Conservation (phyloP, 2,888 invertebrate genomes). For the Eutolmus rufibarbis region DNA sequence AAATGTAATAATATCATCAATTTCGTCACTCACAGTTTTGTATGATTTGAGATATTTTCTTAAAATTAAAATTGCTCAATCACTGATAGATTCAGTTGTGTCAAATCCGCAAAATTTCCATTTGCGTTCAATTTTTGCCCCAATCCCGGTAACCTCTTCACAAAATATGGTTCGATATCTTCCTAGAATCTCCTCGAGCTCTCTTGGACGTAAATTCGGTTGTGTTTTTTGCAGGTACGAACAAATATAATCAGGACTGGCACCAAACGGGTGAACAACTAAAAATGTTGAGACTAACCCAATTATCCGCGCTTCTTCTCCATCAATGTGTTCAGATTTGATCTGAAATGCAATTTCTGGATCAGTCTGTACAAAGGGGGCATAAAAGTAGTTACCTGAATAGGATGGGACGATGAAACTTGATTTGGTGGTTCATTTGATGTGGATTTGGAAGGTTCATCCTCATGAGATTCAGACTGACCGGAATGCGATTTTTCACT, state of each 20-base stretch:
- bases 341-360: slow-evolving; percentile 12
- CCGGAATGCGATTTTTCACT: slow-evolving; percentile 39
- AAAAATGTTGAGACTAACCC: slow-evolving; percentile 89
- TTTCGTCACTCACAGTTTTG: neutral
- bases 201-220: slow-evolving; percentile 73
- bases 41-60: neutral
- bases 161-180: slow-evolving; percentile 83
- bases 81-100: neutral
- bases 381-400: neutral
- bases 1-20: neutral
- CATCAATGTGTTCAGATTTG: slow-evolving; percentile 47
- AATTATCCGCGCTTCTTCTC: slow-evolving; percentile 75
- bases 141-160: slow-evolving; percentile 80
- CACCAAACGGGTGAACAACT: slow-evolving; percentile 88
- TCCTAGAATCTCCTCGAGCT: slow-evolving; percentile 79
- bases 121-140: slow-evolving; percentile 83
- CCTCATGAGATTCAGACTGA: slow-evolving; percentile 21
- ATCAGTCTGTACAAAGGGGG: neutral
- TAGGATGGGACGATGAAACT: slow-evolving; percentile 10
- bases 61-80: slow-evolving; percentile 6
- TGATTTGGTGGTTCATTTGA: neutral
- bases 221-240: slow-evolving; percentile 87
- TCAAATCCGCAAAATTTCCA: slow-evolving; percentile 80
- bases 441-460: neutral
- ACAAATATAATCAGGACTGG: slow-evolving; percentile 88